A percentile compares a stretch with the other conserved stretches of the same genome.
These are phyloP conservation scores for Chiridota heheva DNA, from an alignment of 35 echinoderm and acorn worm genomes.

Conservation along the genomic window DNA sequence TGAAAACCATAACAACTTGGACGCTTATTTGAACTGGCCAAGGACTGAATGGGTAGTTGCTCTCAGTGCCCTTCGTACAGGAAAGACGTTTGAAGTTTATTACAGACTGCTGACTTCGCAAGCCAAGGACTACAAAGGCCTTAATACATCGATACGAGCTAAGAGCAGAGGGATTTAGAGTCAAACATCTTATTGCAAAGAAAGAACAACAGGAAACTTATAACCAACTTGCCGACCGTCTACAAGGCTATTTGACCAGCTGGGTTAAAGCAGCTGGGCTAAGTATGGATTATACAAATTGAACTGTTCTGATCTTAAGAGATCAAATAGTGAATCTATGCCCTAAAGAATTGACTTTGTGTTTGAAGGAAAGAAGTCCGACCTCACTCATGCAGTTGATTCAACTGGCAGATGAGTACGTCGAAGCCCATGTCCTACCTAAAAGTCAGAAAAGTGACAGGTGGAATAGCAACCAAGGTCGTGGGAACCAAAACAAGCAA, in stretches of 20 bases:
- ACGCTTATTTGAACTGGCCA: constrained; percentile 45
- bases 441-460: neutral
- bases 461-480: neutral
- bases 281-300: neutral
- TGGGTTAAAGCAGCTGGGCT: neutral
- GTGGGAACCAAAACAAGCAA: neutral
- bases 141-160: constrained; percentile 3
- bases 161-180: neutral
- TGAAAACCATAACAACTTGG: constrained; percentile 32
- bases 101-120: neutral
- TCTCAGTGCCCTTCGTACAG: constrained; percentile 16
- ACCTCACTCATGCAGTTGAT: neutral
- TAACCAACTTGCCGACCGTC: neutral
- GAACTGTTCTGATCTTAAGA: neutral
- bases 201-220: neutral
- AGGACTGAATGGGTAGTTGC: constrained; percentile 28
- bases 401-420: neutral
- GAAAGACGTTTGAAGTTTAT: constrained; percentile 33
- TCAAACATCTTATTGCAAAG: neutral
- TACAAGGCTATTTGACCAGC: neutral
- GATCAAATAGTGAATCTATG: neutral
- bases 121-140: neutral
- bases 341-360: neutral
- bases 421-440: neutral
- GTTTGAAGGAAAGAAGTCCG: neutral